Evolutionary conservation across 1,140 invertebrate species (phyloP), one percentile per base, ranked within the genome.

Genomic region (Platyscapa corneri): DNA sequence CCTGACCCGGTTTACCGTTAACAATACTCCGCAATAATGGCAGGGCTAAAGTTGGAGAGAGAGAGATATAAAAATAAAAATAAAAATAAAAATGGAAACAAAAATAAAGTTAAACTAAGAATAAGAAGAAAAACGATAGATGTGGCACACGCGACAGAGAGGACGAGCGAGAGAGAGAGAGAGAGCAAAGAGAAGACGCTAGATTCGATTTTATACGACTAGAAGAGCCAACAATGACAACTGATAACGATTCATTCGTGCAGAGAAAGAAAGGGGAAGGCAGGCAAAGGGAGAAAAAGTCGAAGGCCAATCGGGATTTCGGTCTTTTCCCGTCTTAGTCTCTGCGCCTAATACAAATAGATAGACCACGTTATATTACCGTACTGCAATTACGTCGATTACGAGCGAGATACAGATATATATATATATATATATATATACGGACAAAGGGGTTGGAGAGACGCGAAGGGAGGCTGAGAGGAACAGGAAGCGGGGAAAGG

Each of bases 291-390:
- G 12, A 46, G 27, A 42, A 84, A 60, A 60, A 89, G 60, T 75
- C 80, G 78, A 78, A 87, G 82, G 65, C 84, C 86, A 84, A 70
- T 67, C 79, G 85, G 83, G 83, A 88, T 85, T 88, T 85, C 82
- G 82, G 85, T 82, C 78, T 67, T 76, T 80, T 85, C 86, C 87
- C 80, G 86, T 78, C 72, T 70, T 65, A 82, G 82, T 85, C 87
- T 87, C 85, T 77, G 83, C 84, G 85, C 85, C 85, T 86, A 86
- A 84, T 86, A 88, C 78, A 88, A 86, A 86, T 88, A 88, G 85
- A 88, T 88, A 88, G 85, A 84, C 74, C 80, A 70, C 83, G 84
- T 83, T 87, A 84, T 83, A 86, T 83, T 85, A 78, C 81, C 74
- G 75, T 87, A 64, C 80, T 74, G 80, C 32, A 74, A 84, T 77